Evolutionary conservation across 2,113 vertebrate species (phyloP).

Genomic region (Labeo rohita): DNA sequence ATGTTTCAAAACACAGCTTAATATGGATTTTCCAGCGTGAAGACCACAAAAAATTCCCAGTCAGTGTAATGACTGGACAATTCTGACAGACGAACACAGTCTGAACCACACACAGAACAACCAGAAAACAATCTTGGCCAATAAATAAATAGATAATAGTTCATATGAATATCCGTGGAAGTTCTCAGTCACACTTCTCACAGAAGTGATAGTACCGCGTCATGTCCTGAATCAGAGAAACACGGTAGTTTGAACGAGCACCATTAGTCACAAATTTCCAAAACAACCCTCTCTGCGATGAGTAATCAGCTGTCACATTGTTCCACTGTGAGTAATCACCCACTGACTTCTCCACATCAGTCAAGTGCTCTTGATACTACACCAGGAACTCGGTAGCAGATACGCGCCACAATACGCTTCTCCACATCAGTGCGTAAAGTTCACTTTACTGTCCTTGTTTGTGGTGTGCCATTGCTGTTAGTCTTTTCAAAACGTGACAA

Average conservation of each 20-base stretch:
- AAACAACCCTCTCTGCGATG: not conserved
- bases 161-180: not conserved
- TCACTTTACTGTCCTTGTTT: not conserved
- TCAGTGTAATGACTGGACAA: constrained; percentile 13
- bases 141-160: constrained; percentile 12
- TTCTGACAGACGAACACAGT: not conserved
- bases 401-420: not conserved
- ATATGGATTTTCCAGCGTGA: not conserved
- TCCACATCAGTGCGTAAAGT: not conserved
- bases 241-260: not conserved
- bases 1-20: not conserved
- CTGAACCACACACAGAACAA: not conserved
- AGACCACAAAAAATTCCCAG: not conserved
- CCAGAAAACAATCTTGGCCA: not conserved
- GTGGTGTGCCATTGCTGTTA: not conserved
- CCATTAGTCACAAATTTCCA: constrained; percentile 22
- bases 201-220: not conserved
- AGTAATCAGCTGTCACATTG: constrained; percentile 30
- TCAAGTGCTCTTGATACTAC: not conserved
- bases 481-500: constrained; percentile 70
- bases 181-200: not conserved
- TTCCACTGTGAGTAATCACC: not conserved
- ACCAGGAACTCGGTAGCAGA: not conserved
- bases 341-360: not conserved
- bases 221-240: not conserved